A percentile compares a stretch with the other conserved stretches of the same genome.
phyloP scores from a whole-genome alignment of 2,888 invertebrate species.

The Penaeus monodon region DNA sequence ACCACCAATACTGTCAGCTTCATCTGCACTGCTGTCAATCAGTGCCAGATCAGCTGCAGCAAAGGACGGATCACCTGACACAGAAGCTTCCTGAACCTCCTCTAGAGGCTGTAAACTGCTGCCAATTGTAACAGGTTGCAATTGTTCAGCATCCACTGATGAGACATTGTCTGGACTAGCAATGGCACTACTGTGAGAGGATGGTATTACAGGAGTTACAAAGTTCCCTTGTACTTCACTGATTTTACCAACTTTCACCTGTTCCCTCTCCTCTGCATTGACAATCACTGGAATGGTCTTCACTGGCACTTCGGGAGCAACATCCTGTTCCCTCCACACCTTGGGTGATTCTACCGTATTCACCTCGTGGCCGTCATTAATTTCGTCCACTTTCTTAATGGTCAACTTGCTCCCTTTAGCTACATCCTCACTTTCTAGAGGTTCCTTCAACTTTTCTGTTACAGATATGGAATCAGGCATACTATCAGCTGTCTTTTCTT shows the following conservation, averaged over 20 bases:
- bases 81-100: constrained; percentile 38
- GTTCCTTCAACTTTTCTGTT: no score
- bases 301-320: constrained; percentile 1
- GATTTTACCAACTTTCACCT: neutral
- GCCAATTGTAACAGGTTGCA: constrained; percentile 51
- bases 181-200: constrained; percentile 1
- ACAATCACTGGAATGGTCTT: neutral
- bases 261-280: neutral
- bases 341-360: no score
- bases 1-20: constrained; percentile 59
- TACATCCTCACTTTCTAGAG: no score
- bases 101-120: constrained; percentile 47
- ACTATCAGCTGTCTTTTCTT: no score
- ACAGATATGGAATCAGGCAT: no score
- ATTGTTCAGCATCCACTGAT: constrained; percentile 28
- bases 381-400: no score
- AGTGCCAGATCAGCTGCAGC: constrained; percentile 37
- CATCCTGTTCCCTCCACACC: neutral
- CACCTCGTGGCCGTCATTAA: no score
- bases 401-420: no score
- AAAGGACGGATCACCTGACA: constrained; percentile 44
- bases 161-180: constrained; percentile 1
- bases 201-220: neutral
- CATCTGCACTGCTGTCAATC: constrained; percentile 57
- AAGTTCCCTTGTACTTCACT: neutral